A percentile compares a stretch with the other conserved stretches of the same genome.
phyloP scores from a whole-genome alignment of 2,888 invertebrate species.

The Maniola hyperantus region DNA sequence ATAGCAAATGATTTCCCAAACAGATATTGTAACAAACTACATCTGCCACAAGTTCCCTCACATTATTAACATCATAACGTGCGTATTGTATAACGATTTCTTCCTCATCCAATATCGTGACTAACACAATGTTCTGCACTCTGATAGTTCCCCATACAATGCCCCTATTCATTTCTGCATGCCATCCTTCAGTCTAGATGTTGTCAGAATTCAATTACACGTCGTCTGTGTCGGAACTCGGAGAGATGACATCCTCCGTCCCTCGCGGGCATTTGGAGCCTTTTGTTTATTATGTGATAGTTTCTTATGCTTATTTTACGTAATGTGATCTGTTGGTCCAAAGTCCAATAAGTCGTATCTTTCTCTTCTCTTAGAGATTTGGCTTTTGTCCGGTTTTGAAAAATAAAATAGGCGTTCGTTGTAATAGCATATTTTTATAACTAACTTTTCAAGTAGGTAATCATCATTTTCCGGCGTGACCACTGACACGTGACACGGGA shows the following conservation, averaged over 20 bases:
- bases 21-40: neutral
- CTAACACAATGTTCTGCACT: conserved; percentile 24
- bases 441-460: no score
- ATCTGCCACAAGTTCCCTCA: neutral
- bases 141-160: conserved; percentile 34
- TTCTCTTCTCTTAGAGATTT: no score
- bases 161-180: conserved; percentile 38
- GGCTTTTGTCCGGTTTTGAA: no score
- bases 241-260: conserved; percentile 35
- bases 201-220: conserved; percentile 48
- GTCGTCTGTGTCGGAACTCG: conserved; percentile 43
- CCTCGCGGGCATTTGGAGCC: conserved; percentile 31
- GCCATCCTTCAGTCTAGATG: conserved; percentile 32
- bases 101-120: conserved; percentile 22
- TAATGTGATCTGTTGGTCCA: neutral
- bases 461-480: no score
- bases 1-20: neutral
- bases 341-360: neutral
- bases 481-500: no score
- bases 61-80: conserved; percentile 3
- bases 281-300: conserved; percentile 11
- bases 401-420: no score
- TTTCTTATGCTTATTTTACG: neutral
- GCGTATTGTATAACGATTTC: conserved; percentile 17
- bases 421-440: no score